These are phyloP conservation scores for Euphysa ruthae DNA, from an alignment of 30 jellyfish, hydroid and myxozoan species.

Conservation along the genomic window DNA sequence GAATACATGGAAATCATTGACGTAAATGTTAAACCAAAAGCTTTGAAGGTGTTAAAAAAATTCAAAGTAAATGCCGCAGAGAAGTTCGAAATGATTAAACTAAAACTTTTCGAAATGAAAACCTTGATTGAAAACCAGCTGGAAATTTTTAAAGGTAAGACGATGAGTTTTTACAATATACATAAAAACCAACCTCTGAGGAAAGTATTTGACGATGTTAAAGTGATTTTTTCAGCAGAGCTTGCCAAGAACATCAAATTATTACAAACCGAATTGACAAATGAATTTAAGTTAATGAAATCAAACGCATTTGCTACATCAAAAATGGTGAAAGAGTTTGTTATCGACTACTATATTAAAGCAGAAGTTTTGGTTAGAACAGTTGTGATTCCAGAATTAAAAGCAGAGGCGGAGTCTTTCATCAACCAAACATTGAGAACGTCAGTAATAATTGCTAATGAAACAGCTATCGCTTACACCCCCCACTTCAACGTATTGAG, in stretches of 20 bases:
- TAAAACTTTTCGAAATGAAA: conserved; percentile 12
- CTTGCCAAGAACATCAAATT: neutral
- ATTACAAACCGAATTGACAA: no score
- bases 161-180: conserved; percentile 33
- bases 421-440: conserved; percentile 74
- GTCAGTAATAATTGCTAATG: conserved; percentile 65
- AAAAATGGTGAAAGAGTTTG: conserved; percentile 2
- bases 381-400: conserved; percentile 69
- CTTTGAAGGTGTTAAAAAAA: neutral
- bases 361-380: conserved; percentile 30
- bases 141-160: conserved; percentile 16
- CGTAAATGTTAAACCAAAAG: conserved; percentile 28
- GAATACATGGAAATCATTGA: conserved; percentile 28
- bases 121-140: conserved; percentile 12
- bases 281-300: neutral
- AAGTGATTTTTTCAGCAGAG: neutral
- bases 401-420: conserved; percentile 65
- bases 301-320: neutral
- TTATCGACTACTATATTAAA: conserved; percentile 26
- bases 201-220: conserved; percentile 29
- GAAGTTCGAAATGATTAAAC: neutral
- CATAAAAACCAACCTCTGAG: conserved; percentile 55
- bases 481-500: conserved; percentile 66
- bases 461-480: conserved; percentile 49
- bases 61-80: neutral